Percentiles rank a stretch among this genome's conserved stretches.
phyloP scores from a whole-genome alignment of 2,113 vertebrate genomes.

The Bufo bufo region DNA sequence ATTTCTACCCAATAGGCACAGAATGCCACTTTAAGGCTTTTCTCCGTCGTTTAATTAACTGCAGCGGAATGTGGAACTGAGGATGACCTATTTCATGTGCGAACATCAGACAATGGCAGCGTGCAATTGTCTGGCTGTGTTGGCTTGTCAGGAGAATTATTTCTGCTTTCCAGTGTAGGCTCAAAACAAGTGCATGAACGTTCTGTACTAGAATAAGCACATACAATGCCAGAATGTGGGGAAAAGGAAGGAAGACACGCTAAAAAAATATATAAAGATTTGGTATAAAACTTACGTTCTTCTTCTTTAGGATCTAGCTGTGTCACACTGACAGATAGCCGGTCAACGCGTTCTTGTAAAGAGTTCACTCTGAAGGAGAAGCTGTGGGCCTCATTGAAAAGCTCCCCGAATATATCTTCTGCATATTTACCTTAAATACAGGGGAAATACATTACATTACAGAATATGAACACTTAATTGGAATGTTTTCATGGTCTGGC shows the following conservation, averaged over 20 bases:
- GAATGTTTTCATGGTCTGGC: not conserved
- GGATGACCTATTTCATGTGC: conserved; percentile 55
- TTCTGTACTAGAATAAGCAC: conserved; percentile 7
- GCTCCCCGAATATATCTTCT: conserved; percentile 97
- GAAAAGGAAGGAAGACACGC: not conserved
- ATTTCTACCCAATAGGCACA: conserved; percentile 12
- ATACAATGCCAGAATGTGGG: not conserved
- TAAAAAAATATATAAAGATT: not conserved
- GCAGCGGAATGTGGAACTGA: conserved; percentile 49
- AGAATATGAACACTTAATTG: not conserved
- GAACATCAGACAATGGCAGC: conserved; percentile 40
- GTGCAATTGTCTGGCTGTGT: conserved; percentile 41
- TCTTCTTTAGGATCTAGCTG: conserved; percentile 98
- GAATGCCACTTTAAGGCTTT: conserved; percentile 33
- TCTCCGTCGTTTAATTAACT: conserved; percentile 45
- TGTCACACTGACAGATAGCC: conserved; percentile 95
- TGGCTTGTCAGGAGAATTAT: conserved; percentile 39
- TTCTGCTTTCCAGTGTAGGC: conserved; percentile 1
- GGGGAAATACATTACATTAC: not conserved
- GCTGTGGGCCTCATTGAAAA: conserved; percentile 97
- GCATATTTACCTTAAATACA: conserved; percentile 92
- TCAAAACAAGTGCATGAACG: not conserved
- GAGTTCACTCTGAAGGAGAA: conserved; percentile 98
- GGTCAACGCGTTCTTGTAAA: conserved; percentile 97
- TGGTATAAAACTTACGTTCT: conserved; percentile 84